Percentiles rank a stretch among this genome's conserved stretches.
phyloP scores from a whole-genome alignment of 2,797 vertebrate species.

The Apodemus agrarius region DNA sequence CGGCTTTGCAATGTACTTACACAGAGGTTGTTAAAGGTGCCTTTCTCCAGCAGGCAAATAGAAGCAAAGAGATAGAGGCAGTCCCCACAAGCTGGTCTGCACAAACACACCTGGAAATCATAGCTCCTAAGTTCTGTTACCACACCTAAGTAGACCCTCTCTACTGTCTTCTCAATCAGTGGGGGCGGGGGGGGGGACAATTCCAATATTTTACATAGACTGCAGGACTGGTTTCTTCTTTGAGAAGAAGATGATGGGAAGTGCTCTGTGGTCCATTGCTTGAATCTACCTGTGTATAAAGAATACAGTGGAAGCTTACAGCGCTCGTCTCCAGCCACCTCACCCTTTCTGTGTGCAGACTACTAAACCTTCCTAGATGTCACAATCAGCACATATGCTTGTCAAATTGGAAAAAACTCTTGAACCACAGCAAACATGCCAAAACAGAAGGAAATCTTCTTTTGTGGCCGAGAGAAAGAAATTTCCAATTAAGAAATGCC shows the following conservation, averaged over 20 bases:
- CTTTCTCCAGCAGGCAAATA: background rate
- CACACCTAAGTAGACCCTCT: background rate
- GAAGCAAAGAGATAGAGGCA: slow-evolving; percentile 34
- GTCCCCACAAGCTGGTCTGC: background rate
- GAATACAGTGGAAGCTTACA: background rate
- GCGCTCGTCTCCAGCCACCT: background rate
- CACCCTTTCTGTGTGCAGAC: background rate
- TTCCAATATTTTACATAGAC: background rate
- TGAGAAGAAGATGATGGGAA: background rate
- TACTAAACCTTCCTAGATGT: slow-evolving; percentile 75
- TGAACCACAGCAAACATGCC: slow-evolving; percentile 84
- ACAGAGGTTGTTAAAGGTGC: background rate
- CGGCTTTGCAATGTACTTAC: background rate
- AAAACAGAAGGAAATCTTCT: slow-evolving; percentile 86
- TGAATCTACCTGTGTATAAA: background rate
- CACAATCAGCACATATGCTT: slow-evolving; percentile 77
- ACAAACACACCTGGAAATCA: background rate
- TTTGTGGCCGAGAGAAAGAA: slow-evolving; percentile 78
- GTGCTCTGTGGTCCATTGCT: background rate
- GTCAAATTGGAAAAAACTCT: slow-evolving; percentile 79
- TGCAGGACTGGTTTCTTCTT: background rate
- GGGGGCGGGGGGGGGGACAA: background rate
- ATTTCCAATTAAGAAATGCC: slow-evolving; percentile 85
- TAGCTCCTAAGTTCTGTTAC: background rate
- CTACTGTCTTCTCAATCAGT: background rate